Conservation (phyloP, 1,140 invertebrate genomes). For the Drosophila quadrilineata region DNA sequence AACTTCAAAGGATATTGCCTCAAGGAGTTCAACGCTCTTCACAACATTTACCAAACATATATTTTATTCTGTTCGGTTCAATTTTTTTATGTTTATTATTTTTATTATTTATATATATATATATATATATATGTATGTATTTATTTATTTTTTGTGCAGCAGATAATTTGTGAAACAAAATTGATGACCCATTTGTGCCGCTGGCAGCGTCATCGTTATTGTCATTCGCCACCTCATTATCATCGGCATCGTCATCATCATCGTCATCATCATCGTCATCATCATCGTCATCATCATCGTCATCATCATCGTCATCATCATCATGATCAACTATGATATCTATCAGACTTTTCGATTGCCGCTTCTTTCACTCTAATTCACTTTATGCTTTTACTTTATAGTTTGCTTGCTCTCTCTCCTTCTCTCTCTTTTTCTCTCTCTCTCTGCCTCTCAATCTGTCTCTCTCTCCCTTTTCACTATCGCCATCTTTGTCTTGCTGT, state of each 20-base stretch:
- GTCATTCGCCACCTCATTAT: constrained; percentile 35
- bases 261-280: constrained; percentile 39
- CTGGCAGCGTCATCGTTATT: constrained; percentile 26
- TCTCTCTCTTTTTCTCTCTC: background rate
- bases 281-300: too few species aligned
- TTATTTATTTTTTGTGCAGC: too few species aligned
- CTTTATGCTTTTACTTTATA: too few species aligned
- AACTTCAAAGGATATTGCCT: constrained; percentile 34
- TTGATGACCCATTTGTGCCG: constrained; percentile 50
- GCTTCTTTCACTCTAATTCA: too few species aligned
- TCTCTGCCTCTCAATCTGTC: background rate
- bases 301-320: constrained; percentile 30
- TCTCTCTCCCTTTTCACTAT: background rate
- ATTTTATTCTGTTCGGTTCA: too few species aligned
- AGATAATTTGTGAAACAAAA: constrained; percentile 38
- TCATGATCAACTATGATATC: constrained; percentile 31
- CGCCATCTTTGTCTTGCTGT: constrained; percentile 47
- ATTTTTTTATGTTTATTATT: too few species aligned
- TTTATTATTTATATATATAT: too few species aligned
- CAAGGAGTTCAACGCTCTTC: constrained; percentile 22
- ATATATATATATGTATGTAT: too few species aligned
- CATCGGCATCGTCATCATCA: constrained; percentile 25
- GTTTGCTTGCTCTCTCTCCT: background rate
- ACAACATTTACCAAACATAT: too few species aligned
- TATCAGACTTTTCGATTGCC: background rate